Evolutionary conservation across 2,113 vertebrate genomes (phyloP).

Genomic region (Silurus glanis): DNA sequence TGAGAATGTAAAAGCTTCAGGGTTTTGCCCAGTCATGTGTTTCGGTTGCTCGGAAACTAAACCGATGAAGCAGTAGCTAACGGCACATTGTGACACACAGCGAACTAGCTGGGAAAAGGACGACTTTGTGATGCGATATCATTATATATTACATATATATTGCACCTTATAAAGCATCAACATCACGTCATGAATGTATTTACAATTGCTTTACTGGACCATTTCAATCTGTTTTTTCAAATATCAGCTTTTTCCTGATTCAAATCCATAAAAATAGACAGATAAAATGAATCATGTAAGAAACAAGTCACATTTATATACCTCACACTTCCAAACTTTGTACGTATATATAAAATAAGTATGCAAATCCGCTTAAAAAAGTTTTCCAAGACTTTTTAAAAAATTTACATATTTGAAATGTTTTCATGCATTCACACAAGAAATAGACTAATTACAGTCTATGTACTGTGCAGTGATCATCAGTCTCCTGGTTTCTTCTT

Average conservation of each 20-base stretch:
- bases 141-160: neutral
- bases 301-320: too few species aligned
- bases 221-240: neutral
- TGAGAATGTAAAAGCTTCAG: neutral
- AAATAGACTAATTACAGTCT: too few species aligned
- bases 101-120: neutral
- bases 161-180: neutral
- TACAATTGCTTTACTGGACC: neutral
- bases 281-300: too few species aligned
- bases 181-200: neutral
- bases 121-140: neutral
- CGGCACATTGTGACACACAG: neutral
- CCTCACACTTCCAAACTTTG: too few species aligned
- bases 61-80: neutral
- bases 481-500: too few species aligned
- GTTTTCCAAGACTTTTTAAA: too few species aligned
- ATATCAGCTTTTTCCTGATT: neutral
- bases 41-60: neutral
- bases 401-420: too few species aligned
- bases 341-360: too few species aligned
- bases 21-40: neutral
- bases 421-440: too few species aligned
- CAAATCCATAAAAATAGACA: too few species aligned
- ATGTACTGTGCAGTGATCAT: too few species aligned
- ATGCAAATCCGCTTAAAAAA: too few species aligned